Percentiles rank a stretch among this genome's conserved stretches.
These are phyloP conservation scores for Cydia strobilella DNA, from an alignment of 1,140 invertebrate species.

Conservation along the genomic window DNA sequence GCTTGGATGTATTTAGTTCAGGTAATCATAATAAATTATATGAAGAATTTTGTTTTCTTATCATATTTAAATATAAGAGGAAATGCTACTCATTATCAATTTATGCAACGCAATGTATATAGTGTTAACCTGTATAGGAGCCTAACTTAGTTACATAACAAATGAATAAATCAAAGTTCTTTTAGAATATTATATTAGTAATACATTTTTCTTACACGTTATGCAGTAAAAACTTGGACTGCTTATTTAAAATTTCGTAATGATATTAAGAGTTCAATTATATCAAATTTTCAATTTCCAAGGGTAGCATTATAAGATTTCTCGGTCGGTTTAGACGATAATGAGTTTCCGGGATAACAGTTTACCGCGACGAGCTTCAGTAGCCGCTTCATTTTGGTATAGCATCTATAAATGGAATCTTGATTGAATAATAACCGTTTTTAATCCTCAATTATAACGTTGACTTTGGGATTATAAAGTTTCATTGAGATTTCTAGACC, in stretches of 20 bases:
- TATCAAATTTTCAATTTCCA: constrained; percentile 74
- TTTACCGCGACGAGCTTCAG: constrained; percentile 59
- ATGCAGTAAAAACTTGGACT: constrained; percentile 10
- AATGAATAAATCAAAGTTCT: neutral
- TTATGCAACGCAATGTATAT: too few relatives aligned
- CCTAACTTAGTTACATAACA: neutral
- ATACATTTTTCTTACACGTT: neutral
- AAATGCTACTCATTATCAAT: too few relatives aligned
- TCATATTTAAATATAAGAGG: too few relatives aligned
- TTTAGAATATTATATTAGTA: neutral
- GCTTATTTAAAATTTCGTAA: constrained; percentile 51
- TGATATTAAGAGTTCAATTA: constrained; percentile 67
- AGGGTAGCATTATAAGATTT: constrained; percentile 73
- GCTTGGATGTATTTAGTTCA: neutral
- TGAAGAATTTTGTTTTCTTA: too few relatives aligned
- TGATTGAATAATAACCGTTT: constrained; percentile 33
- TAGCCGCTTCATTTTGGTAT: constrained; percentile 52
- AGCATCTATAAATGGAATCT: constrained; percentile 52
- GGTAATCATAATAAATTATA: too few relatives aligned
- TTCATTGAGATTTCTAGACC: neutral
- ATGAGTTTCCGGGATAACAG: constrained; percentile 73
- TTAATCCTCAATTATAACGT: neutral
- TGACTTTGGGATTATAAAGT: neutral
- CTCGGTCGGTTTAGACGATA: constrained; percentile 68
- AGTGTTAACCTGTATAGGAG: too few relatives aligned